phyloP scores from a whole-genome alignment of 1,140 invertebrate species.

The Drosophila pseudoobscura region DNA sequence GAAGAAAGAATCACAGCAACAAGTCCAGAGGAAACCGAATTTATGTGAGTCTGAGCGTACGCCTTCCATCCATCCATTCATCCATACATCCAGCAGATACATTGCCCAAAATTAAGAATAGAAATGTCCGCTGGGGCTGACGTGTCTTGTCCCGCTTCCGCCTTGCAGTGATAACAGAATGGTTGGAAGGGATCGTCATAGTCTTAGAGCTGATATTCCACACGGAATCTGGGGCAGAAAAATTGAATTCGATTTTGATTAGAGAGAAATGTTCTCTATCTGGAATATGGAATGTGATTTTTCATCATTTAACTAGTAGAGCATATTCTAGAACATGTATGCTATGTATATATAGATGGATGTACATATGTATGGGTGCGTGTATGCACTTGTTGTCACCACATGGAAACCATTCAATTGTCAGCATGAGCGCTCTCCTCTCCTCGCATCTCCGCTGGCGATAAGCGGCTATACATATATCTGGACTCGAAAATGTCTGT shows the following conservation, averaged over 20 bases:
- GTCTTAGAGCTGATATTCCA: conserved; percentile 14
- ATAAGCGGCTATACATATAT: conserved; percentile 60
- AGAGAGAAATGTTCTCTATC: conserved; percentile 59
- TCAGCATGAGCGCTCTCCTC: conserved; percentile 23
- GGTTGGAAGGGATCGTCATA: conserved; percentile 1
- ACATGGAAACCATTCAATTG: conserved; percentile 42
- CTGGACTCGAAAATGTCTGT: conserved; percentile 42
- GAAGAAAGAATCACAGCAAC: conserved; percentile 42
- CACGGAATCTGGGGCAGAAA: conserved; percentile 59
- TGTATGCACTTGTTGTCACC: conserved; percentile 37
- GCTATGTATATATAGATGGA: not conserved
- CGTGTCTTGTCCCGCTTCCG: conserved; percentile 65
- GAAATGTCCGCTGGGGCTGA: conserved; percentile 27
- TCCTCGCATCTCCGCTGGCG: conserved; percentile 34
- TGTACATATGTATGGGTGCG: conserved; percentile 5
- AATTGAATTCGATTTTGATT: conserved; percentile 63
- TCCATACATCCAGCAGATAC: not conserved
- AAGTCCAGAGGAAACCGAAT: conserved; percentile 43
- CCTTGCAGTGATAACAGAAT: conserved; percentile 59
- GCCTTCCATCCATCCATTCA: not conserved
- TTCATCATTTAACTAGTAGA: conserved; percentile 10
- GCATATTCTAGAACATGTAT: not conserved
- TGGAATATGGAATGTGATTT: conserved; percentile 29
- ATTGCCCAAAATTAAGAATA: conserved; percentile 11
- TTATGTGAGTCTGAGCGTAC: conserved; percentile 38